Percentiles rank a stretch among this genome's conserved stretches.
These are phyloP conservation scores for Collichthys lucidus DNA, from an alignment of 2,113 vertebrate species.

Conservation along the genomic window DNA sequence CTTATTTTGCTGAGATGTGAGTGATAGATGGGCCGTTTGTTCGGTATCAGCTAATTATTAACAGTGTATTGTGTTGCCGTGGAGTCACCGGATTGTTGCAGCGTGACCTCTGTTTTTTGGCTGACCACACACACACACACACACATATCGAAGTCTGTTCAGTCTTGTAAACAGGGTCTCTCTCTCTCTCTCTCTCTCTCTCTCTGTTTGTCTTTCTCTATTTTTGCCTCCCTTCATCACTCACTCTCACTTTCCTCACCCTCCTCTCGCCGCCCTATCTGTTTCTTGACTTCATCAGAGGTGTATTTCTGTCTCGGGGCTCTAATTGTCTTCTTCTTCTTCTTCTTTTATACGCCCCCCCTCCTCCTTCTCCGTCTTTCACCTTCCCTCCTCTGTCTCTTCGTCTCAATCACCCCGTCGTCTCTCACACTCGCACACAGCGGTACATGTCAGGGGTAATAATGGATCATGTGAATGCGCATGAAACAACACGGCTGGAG, in stretches of 20 bases:
- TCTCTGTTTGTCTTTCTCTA: conserved; percentile 3
- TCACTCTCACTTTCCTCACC: conserved; percentile 2
- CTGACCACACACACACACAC: conserved; percentile 32
- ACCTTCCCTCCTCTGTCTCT: conserved; percentile 39
- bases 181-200: background rate
- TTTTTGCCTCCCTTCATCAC: conserved; percentile 46
- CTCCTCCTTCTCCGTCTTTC: conserved; percentile 9
- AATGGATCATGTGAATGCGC: conserved; percentile 76
- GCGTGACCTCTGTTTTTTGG: conserved; percentile 46
- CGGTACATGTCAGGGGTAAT: conserved; percentile 74
- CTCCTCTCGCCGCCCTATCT: conserved; percentile 17
- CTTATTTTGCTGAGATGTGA: conserved; percentile 10
- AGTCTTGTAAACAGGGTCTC: background rate
- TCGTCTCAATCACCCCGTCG: conserved; percentile 46
- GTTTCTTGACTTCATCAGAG: background rate
- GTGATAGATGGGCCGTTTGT: conserved; percentile 26
- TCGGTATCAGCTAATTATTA: conserved; percentile 62
- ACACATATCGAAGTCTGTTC: conserved; percentile 18
- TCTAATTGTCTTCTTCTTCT: conserved; percentile 39
- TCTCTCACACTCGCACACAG: conserved; percentile 51
- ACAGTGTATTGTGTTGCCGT: conserved; percentile 53
- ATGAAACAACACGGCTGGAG: conserved; percentile 75
- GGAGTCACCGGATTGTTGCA: conserved; percentile 39
- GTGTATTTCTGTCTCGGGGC: conserved; percentile 46
- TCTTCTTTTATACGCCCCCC: conserved; percentile 7